These are phyloP conservation scores for Abrostola tripartita DNA, from an alignment of 2,888 invertebrate genomes.

Conservation along the genomic window DNA sequence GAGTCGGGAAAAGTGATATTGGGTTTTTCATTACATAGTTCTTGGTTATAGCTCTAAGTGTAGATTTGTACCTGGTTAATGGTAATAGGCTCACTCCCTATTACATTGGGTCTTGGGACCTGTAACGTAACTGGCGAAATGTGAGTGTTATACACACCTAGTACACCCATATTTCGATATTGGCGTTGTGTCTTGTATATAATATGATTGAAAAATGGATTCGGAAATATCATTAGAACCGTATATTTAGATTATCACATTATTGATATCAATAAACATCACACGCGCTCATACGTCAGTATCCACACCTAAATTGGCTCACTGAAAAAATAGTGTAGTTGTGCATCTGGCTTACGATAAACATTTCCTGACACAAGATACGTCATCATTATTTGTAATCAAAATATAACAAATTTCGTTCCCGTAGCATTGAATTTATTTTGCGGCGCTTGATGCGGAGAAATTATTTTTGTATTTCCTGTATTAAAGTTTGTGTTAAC, in stretches of 20 bases:
- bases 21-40: no score
- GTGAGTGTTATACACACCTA: no score
- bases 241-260: conserved; percentile 52
- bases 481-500: neutral
- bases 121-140: no score
- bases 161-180: no score
- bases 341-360: conserved; percentile 52
- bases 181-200: no score
- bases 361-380: conserved; percentile 45
- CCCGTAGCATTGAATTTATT: conserved; percentile 28
- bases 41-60: no score
- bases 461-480: conserved; percentile 21
- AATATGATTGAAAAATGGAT: no score
- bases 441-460: conserved; percentile 1
- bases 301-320: conserved; percentile 44
- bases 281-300: conserved; percentile 38
- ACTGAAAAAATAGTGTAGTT: conserved; percentile 38
- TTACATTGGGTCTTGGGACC: no score
- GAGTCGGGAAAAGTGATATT: no score
- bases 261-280: conserved; percentile 32
- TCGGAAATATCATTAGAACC: conserved; percentile 30
- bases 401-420: conserved; percentile 39
- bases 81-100: no score
- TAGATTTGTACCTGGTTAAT: no score
- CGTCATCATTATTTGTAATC: conserved; percentile 44